These are phyloP conservation scores for Nannoperca obscura DNA, from an alignment of 2,797 vertebrate genomes.

Conservation along the genomic window DNA sequence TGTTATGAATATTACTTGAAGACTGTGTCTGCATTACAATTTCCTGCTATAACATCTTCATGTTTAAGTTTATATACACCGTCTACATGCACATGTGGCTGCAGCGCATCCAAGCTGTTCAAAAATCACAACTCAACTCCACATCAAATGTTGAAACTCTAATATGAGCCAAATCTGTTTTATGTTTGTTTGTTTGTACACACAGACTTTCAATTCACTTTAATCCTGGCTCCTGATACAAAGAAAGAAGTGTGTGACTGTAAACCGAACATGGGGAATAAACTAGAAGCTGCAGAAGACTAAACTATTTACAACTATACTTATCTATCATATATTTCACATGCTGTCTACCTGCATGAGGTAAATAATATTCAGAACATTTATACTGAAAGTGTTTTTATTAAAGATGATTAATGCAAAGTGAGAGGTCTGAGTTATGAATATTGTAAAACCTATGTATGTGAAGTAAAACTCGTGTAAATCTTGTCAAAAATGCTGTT, in stretches of 20 bases:
- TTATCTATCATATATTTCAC: background rate
- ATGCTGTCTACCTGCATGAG: background rate
- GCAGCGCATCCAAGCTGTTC: background rate
- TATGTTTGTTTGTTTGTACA: background rate
- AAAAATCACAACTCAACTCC: background rate
- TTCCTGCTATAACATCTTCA: background rate
- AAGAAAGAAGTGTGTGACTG: background rate
- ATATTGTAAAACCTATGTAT: background rate
- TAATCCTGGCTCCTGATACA: background rate
- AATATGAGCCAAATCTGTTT: background rate
- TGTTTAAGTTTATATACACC: background rate
- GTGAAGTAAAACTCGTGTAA: background rate
- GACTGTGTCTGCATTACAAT: slow-evolving; percentile 4
- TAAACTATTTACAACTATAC: background rate
- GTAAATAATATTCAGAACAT: background rate
- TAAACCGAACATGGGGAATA: background rate
- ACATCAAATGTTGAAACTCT: background rate
- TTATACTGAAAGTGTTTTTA: background rate
- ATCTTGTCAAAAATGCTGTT: background rate
- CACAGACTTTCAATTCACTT: background rate
- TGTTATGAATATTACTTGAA: background rate
- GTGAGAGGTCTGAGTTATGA: background rate
- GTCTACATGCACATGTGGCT: background rate
- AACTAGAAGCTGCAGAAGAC: background rate
- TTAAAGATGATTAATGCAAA: background rate